phyloP scores from a whole-genome alignment of 1,140 invertebrate species.

The Mamestra configurata region DNA sequence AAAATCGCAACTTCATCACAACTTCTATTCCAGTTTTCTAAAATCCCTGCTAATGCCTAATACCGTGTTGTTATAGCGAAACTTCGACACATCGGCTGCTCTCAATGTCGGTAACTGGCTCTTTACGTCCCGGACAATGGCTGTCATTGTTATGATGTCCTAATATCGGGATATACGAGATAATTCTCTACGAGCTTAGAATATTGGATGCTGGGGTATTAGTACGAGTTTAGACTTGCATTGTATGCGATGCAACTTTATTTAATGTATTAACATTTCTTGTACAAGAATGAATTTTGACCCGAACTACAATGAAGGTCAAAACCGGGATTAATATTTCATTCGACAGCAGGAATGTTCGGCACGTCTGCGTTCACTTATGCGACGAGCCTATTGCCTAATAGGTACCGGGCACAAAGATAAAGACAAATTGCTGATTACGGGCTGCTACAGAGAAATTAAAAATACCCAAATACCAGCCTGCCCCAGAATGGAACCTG shows the following conservation, averaged over 20 bases:
- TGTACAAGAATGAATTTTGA: not conserved
- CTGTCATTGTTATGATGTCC: slow-evolving; percentile 24
- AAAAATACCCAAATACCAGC: too few relatives aligned
- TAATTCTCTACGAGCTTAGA: slow-evolving; percentile 18
- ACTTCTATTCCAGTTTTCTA: not conserved
- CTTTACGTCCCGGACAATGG: not conserved
- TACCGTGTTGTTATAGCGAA: slow-evolving; percentile 18
- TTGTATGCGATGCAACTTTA: not conserved
- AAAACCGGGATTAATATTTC: not conserved
- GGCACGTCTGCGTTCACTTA: too few relatives aligned
- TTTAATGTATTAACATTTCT: not conserved
- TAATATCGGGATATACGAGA: slow-evolving; percentile 23
- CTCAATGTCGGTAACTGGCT: slow-evolving; percentile 11
- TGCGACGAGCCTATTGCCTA: too few relatives aligned
- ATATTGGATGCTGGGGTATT: not conserved
- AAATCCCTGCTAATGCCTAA: slow-evolving; percentile 16
- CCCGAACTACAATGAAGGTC: not conserved
- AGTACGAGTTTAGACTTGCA: not conserved
- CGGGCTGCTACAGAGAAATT: too few relatives aligned
- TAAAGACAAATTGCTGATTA: too few relatives aligned
- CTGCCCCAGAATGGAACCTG: too few relatives aligned
- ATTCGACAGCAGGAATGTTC: too few relatives aligned
- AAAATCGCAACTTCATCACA: not conserved
- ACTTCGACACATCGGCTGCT: slow-evolving; percentile 23
- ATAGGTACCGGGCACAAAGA: too few relatives aligned